These are phyloP conservation scores for Melangyna quadrimaculata DNA, from an alignment of 2,888 invertebrate genomes.

Conservation along the genomic window DNA sequence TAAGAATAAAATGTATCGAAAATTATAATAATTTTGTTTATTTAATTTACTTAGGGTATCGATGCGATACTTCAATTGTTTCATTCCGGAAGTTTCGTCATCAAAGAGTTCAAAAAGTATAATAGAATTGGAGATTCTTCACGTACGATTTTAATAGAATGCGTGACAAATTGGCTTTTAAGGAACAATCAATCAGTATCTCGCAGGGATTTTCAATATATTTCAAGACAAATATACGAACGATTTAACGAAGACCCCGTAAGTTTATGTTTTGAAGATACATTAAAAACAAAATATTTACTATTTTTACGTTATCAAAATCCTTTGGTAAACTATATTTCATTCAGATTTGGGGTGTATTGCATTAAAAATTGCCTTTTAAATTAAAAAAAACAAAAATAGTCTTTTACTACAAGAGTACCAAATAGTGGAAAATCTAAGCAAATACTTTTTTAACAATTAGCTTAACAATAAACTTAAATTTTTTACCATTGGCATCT, in stretches of 20 bases:
- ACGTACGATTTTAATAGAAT: slow-evolving; percentile 4
- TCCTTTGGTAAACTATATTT: background rate
- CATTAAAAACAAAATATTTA: background rate
- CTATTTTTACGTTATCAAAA: too few relatives aligned
- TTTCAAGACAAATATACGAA: background rate
- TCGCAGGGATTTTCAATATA: background rate
- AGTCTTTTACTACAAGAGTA: too few relatives aligned
- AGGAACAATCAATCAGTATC: background rate
- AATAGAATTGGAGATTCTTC: slow-evolving; percentile 20
- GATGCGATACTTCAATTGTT: background rate
- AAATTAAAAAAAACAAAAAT: too few relatives aligned
- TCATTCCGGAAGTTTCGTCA: too few relatives aligned
- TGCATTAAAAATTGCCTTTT: too few relatives aligned
- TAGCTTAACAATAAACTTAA: too few relatives aligned
- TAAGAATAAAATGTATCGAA: too few relatives aligned
- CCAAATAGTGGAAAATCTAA: too few relatives aligned
- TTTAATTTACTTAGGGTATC: slow-evolving; percentile 6
- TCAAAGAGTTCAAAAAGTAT: background rate
- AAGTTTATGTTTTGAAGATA: background rate
- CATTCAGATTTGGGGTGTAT: too few relatives aligned
- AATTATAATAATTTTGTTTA: background rate
- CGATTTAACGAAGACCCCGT: slow-evolving; percentile 12
- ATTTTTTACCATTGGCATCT: too few relatives aligned
- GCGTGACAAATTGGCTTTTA: background rate
- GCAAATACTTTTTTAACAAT: too few relatives aligned